Percentiles rank a stretch among this genome's conserved stretches.
Conservation (phyloP, 2,113 vertebrate species). For the Phalacrocorax pelagicus region DNA sequence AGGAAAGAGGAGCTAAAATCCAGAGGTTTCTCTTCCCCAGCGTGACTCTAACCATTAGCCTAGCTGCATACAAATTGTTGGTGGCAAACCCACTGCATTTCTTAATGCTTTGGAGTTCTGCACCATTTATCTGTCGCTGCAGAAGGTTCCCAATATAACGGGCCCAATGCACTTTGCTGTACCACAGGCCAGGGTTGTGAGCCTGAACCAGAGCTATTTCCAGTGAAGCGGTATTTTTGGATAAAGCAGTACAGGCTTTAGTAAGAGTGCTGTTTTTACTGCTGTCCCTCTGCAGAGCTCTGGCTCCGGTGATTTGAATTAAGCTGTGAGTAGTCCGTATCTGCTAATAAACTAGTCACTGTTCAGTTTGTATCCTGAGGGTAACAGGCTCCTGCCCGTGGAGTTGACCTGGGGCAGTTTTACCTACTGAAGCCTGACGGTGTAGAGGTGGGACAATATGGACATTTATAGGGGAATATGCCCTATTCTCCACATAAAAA, state of each 20-base stretch:
- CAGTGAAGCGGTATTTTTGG: background rate
- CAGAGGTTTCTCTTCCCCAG: background rate
- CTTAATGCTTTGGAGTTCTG: background rate
- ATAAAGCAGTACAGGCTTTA: background rate
- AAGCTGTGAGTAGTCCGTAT: background rate
- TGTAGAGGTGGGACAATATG: background rate
- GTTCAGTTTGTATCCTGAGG: background rate
- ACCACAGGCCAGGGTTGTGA: background rate
- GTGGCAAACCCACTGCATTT: background rate
- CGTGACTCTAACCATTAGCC: background rate
- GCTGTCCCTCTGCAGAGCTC: background rate
- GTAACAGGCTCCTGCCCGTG: background rate
- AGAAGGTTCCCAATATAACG: background rate
- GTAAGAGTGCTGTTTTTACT: background rate
- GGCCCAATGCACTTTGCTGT: background rate
- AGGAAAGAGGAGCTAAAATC: background rate
- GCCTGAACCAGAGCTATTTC: background rate
- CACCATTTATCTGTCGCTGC: background rate
- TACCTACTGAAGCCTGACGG: background rate
- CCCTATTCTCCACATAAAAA: background rate
- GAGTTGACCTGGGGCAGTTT: background rate
- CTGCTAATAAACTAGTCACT: background rate
- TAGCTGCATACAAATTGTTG: background rate
- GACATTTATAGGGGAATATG: background rate
- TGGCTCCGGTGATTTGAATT: background rate